Evolutionary conservation across 2,797 vertebrate species (phyloP).

Genomic region (Myotis findleyi): DNA sequence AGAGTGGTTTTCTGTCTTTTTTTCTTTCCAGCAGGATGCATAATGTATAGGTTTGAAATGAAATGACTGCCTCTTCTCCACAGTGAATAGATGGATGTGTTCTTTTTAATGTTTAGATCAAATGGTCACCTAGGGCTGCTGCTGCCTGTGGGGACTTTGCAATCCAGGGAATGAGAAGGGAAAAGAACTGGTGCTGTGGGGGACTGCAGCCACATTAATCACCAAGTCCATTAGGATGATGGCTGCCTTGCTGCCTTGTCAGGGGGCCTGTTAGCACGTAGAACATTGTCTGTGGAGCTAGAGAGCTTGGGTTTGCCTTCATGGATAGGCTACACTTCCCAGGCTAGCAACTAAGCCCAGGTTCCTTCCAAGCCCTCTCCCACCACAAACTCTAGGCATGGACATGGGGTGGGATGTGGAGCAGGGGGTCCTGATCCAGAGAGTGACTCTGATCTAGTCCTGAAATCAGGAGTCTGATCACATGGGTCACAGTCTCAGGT

Average conservation of each 20-base stretch:
- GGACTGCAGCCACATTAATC: neutral
- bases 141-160: neutral
- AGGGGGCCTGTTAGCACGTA: neutral
- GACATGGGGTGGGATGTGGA: neutral
- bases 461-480: neutral
- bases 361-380: neutral
- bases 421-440: neutral
- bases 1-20: slow-evolving; percentile 49
- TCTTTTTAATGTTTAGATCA: slow-evolving; percentile 63
- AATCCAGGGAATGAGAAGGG: neutral
- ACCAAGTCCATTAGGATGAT: neutral
- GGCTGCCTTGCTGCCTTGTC: neutral
- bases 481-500: neutral
- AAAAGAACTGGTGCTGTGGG: neutral
- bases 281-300: neutral
- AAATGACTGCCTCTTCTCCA: slow-evolving; percentile 58
- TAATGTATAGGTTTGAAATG: slow-evolving; percentile 68
- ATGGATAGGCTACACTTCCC: neutral
- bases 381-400: neutral
- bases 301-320: neutral
- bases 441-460: neutral
- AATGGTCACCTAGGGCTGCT: slow-evolving; percentile 53
- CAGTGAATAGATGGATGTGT: slow-evolving; percentile 47
- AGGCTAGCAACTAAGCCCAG: neutral
- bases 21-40: slow-evolving; percentile 38